Evolutionary conservation across 2,797 vertebrate genomes (phyloP).

Genomic region (Tympanoctomys barrerae): DNA sequence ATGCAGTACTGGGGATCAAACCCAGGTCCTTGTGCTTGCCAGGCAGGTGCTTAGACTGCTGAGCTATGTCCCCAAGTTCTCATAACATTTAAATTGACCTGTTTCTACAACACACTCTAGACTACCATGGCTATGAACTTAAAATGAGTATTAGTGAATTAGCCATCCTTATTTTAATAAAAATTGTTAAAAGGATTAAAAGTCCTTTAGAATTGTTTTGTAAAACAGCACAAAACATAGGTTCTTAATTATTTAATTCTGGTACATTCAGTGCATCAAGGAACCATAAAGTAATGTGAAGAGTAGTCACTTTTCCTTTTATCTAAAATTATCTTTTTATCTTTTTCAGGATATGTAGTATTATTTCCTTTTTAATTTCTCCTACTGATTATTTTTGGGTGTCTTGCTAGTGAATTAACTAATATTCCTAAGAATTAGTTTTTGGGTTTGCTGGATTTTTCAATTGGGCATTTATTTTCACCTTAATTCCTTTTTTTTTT

Average conservation of each 20-base stretch:
- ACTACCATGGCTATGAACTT: neutral
- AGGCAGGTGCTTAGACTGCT: too few species aligned
- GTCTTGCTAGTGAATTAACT: neutral
- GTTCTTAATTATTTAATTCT: slow-evolving; percentile 11
- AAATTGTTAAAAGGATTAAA: neutral
- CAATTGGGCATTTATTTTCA: neutral
- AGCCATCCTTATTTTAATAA: slow-evolving; percentile 8
- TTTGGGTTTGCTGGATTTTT: neutral
- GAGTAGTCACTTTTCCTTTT: neutral
- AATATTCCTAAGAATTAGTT: neutral
- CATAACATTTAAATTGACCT: neutral
- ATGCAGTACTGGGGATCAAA: too few species aligned
- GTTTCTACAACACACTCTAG: neutral
- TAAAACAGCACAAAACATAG: neutral
- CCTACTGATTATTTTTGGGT: neutral
- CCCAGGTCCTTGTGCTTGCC: too few species aligned
- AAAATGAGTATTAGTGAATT: neutral
- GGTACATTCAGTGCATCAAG: neutral
- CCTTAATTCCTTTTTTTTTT: neutral
- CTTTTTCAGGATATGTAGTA: neutral
- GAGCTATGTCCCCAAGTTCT: neutral
- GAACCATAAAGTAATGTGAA: neutral
- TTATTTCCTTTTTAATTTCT: neutral
- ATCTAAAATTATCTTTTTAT: neutral
- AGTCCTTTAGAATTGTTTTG: neutral